Evolutionary conservation across 2,888 invertebrate genomes (phyloP), one percentile per base, ranked within the genome.

Genomic region (Lasioglossum marginatum): DNA sequence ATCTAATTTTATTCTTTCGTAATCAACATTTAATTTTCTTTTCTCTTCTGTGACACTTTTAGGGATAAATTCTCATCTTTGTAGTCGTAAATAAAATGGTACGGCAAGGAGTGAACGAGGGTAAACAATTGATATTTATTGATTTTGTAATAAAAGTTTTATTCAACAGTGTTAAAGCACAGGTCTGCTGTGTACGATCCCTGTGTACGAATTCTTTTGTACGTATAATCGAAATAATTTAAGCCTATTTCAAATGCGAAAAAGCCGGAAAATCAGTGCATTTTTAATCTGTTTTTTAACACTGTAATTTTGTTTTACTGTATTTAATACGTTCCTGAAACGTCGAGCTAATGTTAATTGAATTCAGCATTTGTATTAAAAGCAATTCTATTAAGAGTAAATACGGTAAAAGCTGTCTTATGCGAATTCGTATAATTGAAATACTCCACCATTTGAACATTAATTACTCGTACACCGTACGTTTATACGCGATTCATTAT

Each of bases 341-440:
- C 10, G 4, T 68, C 37, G 68, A 19, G 12, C 23, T 37, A 68
- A 23, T 68, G 19, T 23, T 68, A 34, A 37, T 68, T 10, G 34
- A 34, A 37, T 68, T 37, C 1, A 37, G 23, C 68, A 23, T 68
- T 68, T 68, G 68, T 19, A 19, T 63, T 31, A 31, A 63, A 31
- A 63, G 31, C 10, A 37, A 34, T 68, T 68, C 4, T 37, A 37
- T 37, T 23, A 68, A 23, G 37, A 12, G 23, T 68, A 68, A 68
- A 68, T 68, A 68, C 68, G 4, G 66, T 37, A 37, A 37, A 68
- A 34, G 34, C 66, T 68, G 34, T 68, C 66, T 68, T 23, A 68
- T 68, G 37, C 34, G 10, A 34, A 37, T 34, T 68, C 34, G 19
- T 37, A 23, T 23, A 34, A 37, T 68, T 34, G 34, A 4, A 68